These are phyloP conservation scores for Paraplagusia blochii DNA, from an alignment of 2,113 vertebrate species.

Conservation along the genomic window DNA sequence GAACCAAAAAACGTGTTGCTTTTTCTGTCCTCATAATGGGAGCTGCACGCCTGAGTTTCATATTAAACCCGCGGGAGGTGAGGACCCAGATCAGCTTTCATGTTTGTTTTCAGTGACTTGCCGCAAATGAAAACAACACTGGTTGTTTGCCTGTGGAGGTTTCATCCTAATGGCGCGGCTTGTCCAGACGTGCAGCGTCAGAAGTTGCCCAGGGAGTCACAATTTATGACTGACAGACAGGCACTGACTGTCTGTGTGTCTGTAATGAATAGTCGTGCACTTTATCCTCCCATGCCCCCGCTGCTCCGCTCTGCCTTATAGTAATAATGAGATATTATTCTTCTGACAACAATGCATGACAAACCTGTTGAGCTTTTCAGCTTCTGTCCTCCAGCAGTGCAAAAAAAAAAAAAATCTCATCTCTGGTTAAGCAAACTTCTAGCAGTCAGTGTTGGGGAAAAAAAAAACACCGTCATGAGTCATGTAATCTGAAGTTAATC, in stretches of 20 bases:
- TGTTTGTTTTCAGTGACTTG: constrained; percentile 44
- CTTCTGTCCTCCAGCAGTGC: neutral
- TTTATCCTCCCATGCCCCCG: constrained; percentile 36
- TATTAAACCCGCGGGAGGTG: constrained; percentile 15
- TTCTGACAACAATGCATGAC: constrained; percentile 5
- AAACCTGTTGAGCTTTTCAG: constrained; percentile 49
- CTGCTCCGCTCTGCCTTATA: neutral
- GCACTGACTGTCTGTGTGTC: constrained; percentile 23
- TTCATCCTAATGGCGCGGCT: constrained; percentile 41
- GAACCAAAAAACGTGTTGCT: constrained; percentile 12
- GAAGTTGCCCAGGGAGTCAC: constrained; percentile 26
- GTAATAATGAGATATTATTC: constrained; percentile 27
- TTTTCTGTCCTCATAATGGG: neutral
- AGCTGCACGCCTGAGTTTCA: constrained; percentile 4
- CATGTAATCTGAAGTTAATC: no score
- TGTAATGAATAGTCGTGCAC: constrained; percentile 23
- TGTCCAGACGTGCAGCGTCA: constrained; percentile 47
- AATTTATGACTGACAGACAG: constrained; percentile 45
- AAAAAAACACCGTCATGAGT: neutral
- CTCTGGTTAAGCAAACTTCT: no score
- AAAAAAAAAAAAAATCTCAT: no score
- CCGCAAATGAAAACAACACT: constrained; percentile 36
- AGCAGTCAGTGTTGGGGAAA: no score
- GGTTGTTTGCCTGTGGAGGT: constrained; percentile 25
- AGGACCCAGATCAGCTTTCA: constrained; percentile 21